Evolutionary conservation across 1,140 invertebrate genomes (phyloP), one percentile per base, ranked within the genome.

Genomic region (Bombus affinis): DNA sequence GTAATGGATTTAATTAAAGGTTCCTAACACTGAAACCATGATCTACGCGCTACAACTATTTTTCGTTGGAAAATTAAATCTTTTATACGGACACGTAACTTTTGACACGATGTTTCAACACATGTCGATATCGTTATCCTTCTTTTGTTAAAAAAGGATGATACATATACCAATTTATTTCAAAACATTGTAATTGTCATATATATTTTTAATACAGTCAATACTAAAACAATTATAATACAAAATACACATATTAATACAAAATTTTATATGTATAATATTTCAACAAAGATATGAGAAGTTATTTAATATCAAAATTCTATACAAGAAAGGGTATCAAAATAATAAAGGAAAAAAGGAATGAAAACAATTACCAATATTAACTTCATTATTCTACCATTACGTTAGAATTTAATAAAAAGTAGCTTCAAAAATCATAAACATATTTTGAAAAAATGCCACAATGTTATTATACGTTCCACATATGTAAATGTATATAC

Each of bases 61-160:
- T 77, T 77, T 65, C 25, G 62, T 62, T 62, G 28, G 8, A 18
- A 62, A 42, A 77, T 77, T 77, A 77, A 62, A 77, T 77, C 42
- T 59, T 62, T 62, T 13, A 32, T 15, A n/a, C 0, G 37, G 9
- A 3, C 28, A 12, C 9, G 35, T n/a, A 65, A 77, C 47, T 77
- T 77, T 42, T 44, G n/a, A 44, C n/a, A 6, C 2, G 10, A 44
- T 32, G n/a, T 78, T 78, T 65, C 32, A 28, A 10, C 10, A 25
- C 15, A 5, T 22, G 3, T 25, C 15, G 3, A 12, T n/a, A 62
- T 37, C 8, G 8, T 68, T 1, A 37, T 18, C 5, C 13, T 32
- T 65, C 15, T 25, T 53, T 53, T 53, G 47, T 53, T 18, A 53
- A 35, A 68, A 70, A 39, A 39, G 5, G 12, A 39, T 9, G 2